Evolutionary conservation across 1,140 invertebrate genomes (phyloP), one percentile per base, ranked within the genome.

Genomic region (Mactra quadrangularis): DNA sequence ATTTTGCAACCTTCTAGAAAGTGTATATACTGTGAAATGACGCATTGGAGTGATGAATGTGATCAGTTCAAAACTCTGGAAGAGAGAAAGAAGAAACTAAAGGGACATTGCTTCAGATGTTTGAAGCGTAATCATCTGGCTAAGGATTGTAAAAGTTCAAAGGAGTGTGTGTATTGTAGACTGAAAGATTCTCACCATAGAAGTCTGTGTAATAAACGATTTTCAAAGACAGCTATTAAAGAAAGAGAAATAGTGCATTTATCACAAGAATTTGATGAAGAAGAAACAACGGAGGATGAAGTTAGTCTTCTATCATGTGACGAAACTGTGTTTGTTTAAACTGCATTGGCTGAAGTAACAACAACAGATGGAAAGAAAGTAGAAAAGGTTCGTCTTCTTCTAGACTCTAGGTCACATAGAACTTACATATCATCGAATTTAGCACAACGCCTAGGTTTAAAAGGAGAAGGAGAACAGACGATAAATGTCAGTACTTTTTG

Each of bases 331-430:
- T 55, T 55, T 4, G 25, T 55, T 15, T 22, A 55, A 55, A 55
- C 52, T n/a, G n/a, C n/a, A 11, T n/a, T 4, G 25, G 25, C 52
- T 6, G 25, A 55, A 22, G 7, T 55, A 55, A 6, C 6, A 4
- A n/a, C 17, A 11, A 9, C 7, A 22, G 4, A 55, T 9, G 25
- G 25, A 11, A 22, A 22, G 17, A 55, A 55, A 55, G n/a, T 6
- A 11, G 52, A 55, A 55, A 22, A n/a, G 25, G n/a, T 55, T 6
- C 9, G 52, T 11, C 17, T 55, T 7, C 52, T 55, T 9, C 52
- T 55, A 6, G 52, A 55, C n/a, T 55, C 52, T n/a, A 22, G 52
- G 9, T 55, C 52, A 55, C 52, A 55, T 4, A 55, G 52, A n/a
- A 11, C 52, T 11, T 55, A n/a, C n/a, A n/a, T n/a, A n/a, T n/a